Base-by-base conservation (phyloP, 2,888 invertebrate species). In the Drosophila colorata region DNA sequence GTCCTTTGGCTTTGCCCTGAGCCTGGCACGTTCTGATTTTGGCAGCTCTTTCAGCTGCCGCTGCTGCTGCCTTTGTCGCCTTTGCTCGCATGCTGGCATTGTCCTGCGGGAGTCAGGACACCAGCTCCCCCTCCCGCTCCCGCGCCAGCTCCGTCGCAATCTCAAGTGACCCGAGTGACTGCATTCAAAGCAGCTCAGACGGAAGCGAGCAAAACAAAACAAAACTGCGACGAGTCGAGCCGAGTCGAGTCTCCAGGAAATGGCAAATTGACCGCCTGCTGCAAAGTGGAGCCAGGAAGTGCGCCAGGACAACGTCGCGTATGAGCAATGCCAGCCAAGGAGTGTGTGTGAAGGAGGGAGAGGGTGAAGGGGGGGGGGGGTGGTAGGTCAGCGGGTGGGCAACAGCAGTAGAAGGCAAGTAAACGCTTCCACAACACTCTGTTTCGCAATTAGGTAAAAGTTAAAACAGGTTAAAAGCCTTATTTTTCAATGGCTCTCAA, bases 201-300 rank as follows among this genome's bases (percentile, higher is more conserved):
- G 71, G 79, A 82, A 78, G 67, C 61, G 38, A 44, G 55, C 46
- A 58, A 46, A 48, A 48, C 49, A 52, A 52, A 33, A 40, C 55
- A 41, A 49, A 61, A 47, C 40, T 46, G 44, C 33, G 43, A 37
- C 40, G 18, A 33, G 28, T 25, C 25, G 25, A 25, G 25, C 3
- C 28, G 28, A 28, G 28, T 28, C 28, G 28, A 28, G 40, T 35
- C 60, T 85, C 80, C 52, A 87, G 91, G 91, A 90, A 90, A 87
- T 89, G 87, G 86, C 92, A 91, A 92, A 92, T 91, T 91, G 90
- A 91, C 92, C 90, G 91, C 91, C 91, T 89, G 91, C 91, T 88
- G 89, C 77, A 80, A 60, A 68, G 88, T 74, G 65, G 64, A 67
- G 76, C 68, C 75, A 70, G 83, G 61, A 70, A 83, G 76, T 89